Evolutionary conservation across 2,888 invertebrate species (phyloP), one percentile per base, ranked within the genome.

Genomic region (Hyposoter didymator): DNA sequence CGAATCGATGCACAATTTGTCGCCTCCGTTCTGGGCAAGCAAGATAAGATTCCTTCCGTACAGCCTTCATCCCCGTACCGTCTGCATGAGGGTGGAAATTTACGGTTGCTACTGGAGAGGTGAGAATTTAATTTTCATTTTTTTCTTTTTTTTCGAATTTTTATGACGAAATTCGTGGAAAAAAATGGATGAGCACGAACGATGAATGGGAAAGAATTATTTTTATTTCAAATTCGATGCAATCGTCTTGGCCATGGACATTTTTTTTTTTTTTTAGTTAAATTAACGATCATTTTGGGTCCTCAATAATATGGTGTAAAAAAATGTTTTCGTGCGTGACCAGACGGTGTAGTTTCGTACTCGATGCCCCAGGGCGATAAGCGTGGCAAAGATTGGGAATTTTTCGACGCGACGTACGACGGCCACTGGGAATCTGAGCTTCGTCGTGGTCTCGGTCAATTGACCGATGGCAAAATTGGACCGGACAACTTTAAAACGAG

Each of bases 331-430:
- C 28, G 55, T 66, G 59, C 73, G 78, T 59, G 43, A 81, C 35
- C 88, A 94, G 98, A 97, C 91, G 97, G 97, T 62, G 95, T 98
- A 69, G 95, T 97, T 43, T 96, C 97, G 84, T 98, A 98, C 94
- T 96, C 97, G 78, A 97, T 98, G 96, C 97, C 97, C 49, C 97
- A 98, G 92, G 98, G 98, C n/a, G 97, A 98, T 94, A 96, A 96
- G 90, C 95, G 97, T 52, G 97, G 97, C 87, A 96, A 96, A 88
- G 92, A 91, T 88, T 96, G 98, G 94, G 97, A 98, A 92, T 96
- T 98, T 89, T 96, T 96, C 87, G 98, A 98, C 94, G 95, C 96
- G 88, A 96, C 96, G 43, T 98, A 98, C 94, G 98, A 98, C 94
- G 98, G 98, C 0, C 95, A 96, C 90, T 97, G 97, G 96, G 96